Evolutionary conservation across 2,113 vertebrate species (phyloP).

Genomic region (Gambusia holbrooki): DNA sequence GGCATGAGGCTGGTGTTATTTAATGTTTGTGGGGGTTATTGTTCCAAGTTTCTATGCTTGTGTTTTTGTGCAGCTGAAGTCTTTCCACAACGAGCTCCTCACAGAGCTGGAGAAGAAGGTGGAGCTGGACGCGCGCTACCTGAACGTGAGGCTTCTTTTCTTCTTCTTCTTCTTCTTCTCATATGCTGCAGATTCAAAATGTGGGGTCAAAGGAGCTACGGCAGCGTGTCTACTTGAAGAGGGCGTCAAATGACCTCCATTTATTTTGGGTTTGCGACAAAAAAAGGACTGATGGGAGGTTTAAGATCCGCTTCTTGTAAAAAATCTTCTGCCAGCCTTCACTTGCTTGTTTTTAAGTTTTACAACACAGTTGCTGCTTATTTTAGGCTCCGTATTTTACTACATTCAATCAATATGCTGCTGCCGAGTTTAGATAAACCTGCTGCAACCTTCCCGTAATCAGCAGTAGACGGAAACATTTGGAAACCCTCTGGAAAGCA

Average conservation of each 20-base stretch:
- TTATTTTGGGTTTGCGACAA: too few species aligned
- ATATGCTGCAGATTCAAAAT: too few species aligned
- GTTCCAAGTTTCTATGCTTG: conserved; percentile 20
- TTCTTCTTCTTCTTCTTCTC: not conserved
- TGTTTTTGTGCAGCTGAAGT: conserved; percentile 86
- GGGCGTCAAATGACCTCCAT: too few species aligned
- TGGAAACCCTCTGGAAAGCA: too few species aligned
- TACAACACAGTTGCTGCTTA: not conserved
- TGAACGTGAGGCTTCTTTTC: conserved; percentile 86
- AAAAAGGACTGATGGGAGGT: too few species aligned
- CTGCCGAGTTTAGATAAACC: not conserved
- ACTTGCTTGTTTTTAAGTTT: not conserved
- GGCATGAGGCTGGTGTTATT: not conserved
- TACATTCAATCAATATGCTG: not conserved
- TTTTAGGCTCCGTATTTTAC: not conserved
- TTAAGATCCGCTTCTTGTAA: too few species aligned
- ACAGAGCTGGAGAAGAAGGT: conserved; percentile 98
- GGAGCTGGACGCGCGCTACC: conserved; percentile 93
- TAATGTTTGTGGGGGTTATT: not conserved
- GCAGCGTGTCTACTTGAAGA: too few species aligned
- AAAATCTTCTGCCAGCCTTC: not conserved
- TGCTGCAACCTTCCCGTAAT: not conserved
- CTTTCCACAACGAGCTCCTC: conserved; percentile 96
- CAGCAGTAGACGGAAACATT: not conserved
- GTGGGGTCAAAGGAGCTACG: too few species aligned